Percentiles rank a stretch among this genome's conserved stretches.
Conservation (phyloP, 2,797 vertebrate species). For the Gorsachius magnificus region DNA sequence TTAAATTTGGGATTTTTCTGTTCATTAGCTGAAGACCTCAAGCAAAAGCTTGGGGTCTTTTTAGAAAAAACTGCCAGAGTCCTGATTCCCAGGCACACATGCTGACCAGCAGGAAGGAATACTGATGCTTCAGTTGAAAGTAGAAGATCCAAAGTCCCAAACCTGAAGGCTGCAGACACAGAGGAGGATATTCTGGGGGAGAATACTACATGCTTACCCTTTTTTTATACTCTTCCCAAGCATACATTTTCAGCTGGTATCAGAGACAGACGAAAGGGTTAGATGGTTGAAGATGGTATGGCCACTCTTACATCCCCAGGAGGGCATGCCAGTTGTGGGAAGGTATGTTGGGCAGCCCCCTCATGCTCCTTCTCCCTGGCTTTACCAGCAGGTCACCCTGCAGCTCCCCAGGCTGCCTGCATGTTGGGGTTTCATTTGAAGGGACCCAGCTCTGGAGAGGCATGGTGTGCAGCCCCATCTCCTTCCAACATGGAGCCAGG, state of each 20-base stretch:
- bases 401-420: fast-evolving
- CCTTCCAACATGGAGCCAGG: not conserved
- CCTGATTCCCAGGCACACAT: not conserved
- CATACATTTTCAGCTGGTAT: not conserved
- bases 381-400: not conserved
- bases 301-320: not conserved
- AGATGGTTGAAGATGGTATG: fast-evolving
- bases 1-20: not conserved
- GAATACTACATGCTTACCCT: not conserved
- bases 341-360: not conserved
- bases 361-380: not conserved
- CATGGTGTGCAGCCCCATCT: not conserved
- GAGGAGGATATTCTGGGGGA: not conserved
- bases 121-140: not conserved
- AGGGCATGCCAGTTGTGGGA: not conserved
- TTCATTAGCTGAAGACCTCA: not conserved
- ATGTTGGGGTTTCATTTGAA: fast-evolving
- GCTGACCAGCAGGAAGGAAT: not conserved
- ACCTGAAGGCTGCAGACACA: not conserved
- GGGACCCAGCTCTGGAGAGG: not conserved
- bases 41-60: not conserved
- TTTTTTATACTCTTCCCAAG: not conserved
- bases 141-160: not conserved
- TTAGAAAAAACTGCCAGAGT: not conserved
- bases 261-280: not conserved